Evolutionary conservation across 2,113 vertebrate species (phyloP), one percentile per base, ranked within the genome.

Genomic region (Symphodus melops): DNA sequence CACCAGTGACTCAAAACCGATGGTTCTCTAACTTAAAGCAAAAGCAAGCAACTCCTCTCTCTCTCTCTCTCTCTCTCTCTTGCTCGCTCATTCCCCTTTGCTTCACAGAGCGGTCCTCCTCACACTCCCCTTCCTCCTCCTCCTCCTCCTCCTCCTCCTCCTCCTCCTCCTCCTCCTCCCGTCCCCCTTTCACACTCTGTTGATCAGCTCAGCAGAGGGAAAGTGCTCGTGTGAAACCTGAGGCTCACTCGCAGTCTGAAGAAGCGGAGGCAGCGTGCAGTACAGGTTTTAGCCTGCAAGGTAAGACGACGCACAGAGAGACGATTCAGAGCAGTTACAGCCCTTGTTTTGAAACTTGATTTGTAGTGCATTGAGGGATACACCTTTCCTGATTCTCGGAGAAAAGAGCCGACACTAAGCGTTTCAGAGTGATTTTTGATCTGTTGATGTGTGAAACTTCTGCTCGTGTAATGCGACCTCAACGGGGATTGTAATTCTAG

Each of bases 141-240:
- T 66, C 80, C 56, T 72, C 66, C 44, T 57, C 70, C 16, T 66
- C 61, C 62, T 79, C 81, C 65, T 71, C 62, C 77, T 72, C 71
- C 21, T 67, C 81, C 58, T 74, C 67, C 41, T 58, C 72, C 14
- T 68, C 61, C 60, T 79, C 83, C 65, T 71, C 62, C 77, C 21
- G 28, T 39, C 64, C 72, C 72, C 67, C 66, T 56, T 81, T 82
- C 83, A 83, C 86, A 82, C 84, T 83, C 82, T 84, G 87, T 88
- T 89, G 85, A 87, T 86, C 70, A 54, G 75, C 88, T 82, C 67
- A 79, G 82, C 74, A 86, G 76, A 88, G 78, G 76, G 70, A 92
- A 91, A 89, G 87, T 75, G 82, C 82, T 86, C 5, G 78, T 54
- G 80, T 83, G 89, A 91, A 94, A 93, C 89, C 91, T 90, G 86